Evolutionary conservation across 2,797 vertebrate species (phyloP), one percentile per base, ranked within the genome.

Genomic region (Pyrrhura leucotis): DNA sequence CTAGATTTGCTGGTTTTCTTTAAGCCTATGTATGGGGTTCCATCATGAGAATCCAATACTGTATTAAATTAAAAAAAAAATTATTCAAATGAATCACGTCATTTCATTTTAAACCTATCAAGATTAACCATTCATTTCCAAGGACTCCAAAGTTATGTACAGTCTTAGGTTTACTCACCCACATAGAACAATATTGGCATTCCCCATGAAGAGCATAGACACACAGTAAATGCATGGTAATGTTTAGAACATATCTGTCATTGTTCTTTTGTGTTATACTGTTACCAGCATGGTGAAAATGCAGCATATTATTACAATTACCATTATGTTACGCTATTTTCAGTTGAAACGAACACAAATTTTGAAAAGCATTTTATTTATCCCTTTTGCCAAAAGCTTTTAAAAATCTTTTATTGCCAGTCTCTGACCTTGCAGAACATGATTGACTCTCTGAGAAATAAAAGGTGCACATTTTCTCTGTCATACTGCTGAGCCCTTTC

Each of bases 291-390:
- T 29, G 10, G 29, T 44, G 75, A 25, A 95, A 90, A 91, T 75
- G 54, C 19, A 42, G 29, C 21, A 84, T 84, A 86, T 91, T 74
- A 69, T 86, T 75, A 23, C 37, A 84, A 84, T 88, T 91, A 79
- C 59, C 66, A 25, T 66, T 79, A 37, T 48, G 44, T 39, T 93
- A 40, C 51, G 7, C 61, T 67, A 61, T 83, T 82, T 82, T 86
- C 56, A 76, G 65, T 10, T 74, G 63, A 93, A 93, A 90, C 20
- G 25, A 93, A 86, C 31, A 81, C 19, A 81, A 69, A 73, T 88
- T 94, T 84, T 91, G 54, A 86, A 91, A 86, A 90, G 5, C n/a
- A 44, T 78, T 93, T 90, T 73, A 59, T 94, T 84, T 18, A 73
- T 22, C 14, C 16, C 6, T 79, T 84, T 81, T 65, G 7, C 17